These are phyloP conservation scores for Ganaspis sp. DNA, from an alignment of 1,140 invertebrate species.

Conservation along the genomic window DNA sequence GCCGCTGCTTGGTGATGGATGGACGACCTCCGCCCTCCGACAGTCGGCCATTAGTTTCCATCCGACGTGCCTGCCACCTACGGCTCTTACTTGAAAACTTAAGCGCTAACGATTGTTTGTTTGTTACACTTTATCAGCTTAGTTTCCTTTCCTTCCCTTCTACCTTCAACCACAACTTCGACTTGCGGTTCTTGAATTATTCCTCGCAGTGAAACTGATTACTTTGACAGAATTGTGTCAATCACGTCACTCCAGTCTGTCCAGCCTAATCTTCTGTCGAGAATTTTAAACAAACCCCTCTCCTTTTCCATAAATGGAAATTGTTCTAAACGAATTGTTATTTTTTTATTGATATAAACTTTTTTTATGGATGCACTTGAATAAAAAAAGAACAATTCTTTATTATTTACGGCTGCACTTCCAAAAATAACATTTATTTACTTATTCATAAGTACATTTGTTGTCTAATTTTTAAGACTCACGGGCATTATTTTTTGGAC, in stretches of 20 bases:
- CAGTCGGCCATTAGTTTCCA: constrained; percentile 56
- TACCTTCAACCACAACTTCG: neutral
- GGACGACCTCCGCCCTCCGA: constrained; percentile 55
- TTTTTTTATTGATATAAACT: too few relatives aligned
- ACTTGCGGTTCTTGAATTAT: neutral
- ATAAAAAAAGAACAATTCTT: too few relatives aligned
- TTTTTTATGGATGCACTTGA: too few relatives aligned
- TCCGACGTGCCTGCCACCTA: constrained; percentile 55
- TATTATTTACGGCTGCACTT: too few relatives aligned
- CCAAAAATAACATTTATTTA: too few relatives aligned
- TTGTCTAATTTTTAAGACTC: too few relatives aligned
- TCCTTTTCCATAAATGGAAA: too few relatives aligned
- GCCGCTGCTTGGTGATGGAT: constrained; percentile 54
- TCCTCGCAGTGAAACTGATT: neutral
- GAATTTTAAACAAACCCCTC: too few relatives aligned
- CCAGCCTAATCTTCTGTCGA: neutral
- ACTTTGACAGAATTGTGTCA: constrained; percentile 3
- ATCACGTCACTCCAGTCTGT: neutral
- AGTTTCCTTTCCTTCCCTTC: constrained; percentile 33
- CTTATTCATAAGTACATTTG: too few relatives aligned
- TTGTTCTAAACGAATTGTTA: too few relatives aligned
- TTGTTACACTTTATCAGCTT: constrained; percentile 34
- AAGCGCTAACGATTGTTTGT: constrained; percentile 49
- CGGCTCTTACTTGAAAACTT: constrained; percentile 39
- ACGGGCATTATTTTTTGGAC: too few relatives aligned